Base-by-base conservation (phyloP, 1,140 invertebrate genomes). In the Mya arenaria region DNA sequence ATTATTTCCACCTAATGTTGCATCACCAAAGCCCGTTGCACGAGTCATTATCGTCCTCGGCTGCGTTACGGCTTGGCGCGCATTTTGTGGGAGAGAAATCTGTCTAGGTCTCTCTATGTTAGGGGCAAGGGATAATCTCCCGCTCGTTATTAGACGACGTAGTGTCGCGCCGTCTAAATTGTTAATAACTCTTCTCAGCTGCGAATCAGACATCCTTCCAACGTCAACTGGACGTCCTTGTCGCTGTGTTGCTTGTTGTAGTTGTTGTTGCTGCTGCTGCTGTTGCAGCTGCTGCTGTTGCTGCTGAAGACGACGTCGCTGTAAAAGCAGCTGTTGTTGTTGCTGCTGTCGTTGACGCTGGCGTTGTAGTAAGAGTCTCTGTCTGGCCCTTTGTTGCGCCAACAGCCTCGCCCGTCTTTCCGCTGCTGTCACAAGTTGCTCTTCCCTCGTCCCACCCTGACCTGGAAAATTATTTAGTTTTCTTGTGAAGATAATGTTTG, bases 31-130 rank as follows among this genome's bases (percentile, higher is more conserved):
- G 17, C 48, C 48, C 10, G 48, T 3, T 17, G 48, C 25, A n/a
- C 25, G 48, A 52, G 48, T 52, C 48, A 17, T 23, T 4, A 52
- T 23, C 25, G 48, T 52, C 8, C 48, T 23, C 48, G 48, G 48
- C 25, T 52, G 48, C 48, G 48, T 23, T n/a, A n/a, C n/a, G n/a
- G n/a, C n/a, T n/a, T n/a, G n/a, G n/a, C n/a, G n/a, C n/a, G n/a
- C n/a, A n/a, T n/a, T n/a, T n/a, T n/a, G n/a, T n/a, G n/a, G n/a
- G n/a, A n/a, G n/a, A 23, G 2, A 17, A n/a, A 52, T 17, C 19
- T 17, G 48, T 23, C 17, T 52, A 17, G 48, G 34, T 32, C 73
- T 62, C 34, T 75, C 55, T 5, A 75, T 30, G 62, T 39, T 75
- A 23, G 73, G 60, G 37, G 37, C 37, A 4, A 65, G 17, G 1